Evolutionary conservation across 2,888 invertebrate genomes (phyloP).

Genomic region (Barypeithes pellucidus): DNA sequence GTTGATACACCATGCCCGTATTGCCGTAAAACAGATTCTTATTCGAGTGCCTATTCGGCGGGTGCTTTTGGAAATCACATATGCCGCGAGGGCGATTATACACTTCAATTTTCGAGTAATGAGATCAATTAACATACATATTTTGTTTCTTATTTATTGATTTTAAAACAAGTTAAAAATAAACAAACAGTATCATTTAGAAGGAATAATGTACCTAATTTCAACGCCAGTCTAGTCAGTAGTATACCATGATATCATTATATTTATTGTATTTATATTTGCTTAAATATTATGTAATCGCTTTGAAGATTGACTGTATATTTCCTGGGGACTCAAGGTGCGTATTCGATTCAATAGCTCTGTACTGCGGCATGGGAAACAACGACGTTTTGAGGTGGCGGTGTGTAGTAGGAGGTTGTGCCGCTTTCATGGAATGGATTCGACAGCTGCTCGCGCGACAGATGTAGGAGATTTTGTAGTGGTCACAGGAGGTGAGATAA

Average conservation of each 20-base stretch:
- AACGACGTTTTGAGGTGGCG: not conserved
- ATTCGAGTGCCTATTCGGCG: slow-evolving; percentile 43
- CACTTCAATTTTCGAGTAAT: slow-evolving; percentile 10
- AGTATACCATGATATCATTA: not conserved
- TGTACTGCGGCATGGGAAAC: slow-evolving; percentile 48
- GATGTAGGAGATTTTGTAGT: slow-evolving; percentile 27
- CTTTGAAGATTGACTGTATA: slow-evolving; percentile 17
- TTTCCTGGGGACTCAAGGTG: slow-evolving; percentile 31
- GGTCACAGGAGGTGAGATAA: slow-evolving; percentile 7
- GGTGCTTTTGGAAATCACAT: slow-evolving; percentile 50
- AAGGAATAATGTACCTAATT: no score
- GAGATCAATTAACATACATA: not conserved
- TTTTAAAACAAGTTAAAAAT: no score
- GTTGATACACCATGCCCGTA: slow-evolving; percentile 43
- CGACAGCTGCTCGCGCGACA: slow-evolving; percentile 49
- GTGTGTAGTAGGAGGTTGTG: slow-evolving; percentile 24
- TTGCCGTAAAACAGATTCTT: slow-evolving; percentile 43
- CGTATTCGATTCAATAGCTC: slow-evolving; percentile 22
- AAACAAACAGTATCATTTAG: no score
- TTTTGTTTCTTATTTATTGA: not conserved
- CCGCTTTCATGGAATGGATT: slow-evolving; percentile 34
- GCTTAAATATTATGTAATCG: not conserved
- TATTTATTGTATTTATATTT: not conserved
- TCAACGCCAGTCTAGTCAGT: no score
- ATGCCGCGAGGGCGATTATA: slow-evolving; percentile 46